phyloP scores from a whole-genome alignment of 1,140 invertebrate species.

The Latrodectus geometricus region DNA sequence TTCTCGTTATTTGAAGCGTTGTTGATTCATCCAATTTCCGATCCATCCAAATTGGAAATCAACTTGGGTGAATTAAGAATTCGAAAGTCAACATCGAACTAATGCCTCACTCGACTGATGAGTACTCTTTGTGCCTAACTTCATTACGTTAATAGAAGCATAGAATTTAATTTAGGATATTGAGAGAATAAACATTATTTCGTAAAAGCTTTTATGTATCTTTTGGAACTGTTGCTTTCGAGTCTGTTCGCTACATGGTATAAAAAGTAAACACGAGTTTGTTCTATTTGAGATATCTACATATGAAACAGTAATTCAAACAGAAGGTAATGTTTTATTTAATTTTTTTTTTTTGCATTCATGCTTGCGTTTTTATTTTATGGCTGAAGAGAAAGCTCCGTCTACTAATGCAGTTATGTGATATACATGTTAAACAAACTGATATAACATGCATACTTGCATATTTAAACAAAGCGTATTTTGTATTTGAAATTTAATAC shows the following conservation, averaged over 20 bases:
- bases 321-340: not conserved
- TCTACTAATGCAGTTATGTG: no score
- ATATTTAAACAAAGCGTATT: no score
- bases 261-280: constrained; percentile 10
- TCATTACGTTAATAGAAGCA: constrained; percentile 39
- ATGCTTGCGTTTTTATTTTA: no score
- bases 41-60: constrained; percentile 18
- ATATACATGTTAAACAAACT: no score
- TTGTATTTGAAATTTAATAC: no score
- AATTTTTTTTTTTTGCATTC: no score
- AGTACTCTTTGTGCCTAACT: constrained; percentile 1
- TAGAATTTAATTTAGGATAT: constrained; percentile 49
- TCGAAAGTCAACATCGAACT: constrained; percentile 32
- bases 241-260: not conserved
- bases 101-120: not conserved
- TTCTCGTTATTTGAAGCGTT: not conserved
- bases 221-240: not conserved
- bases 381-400: no score
- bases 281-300: not conserved
- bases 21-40: constrained; percentile 32
- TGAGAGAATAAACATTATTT: constrained; percentile 39
- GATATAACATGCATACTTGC: no score
- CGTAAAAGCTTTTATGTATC: constrained; percentile 24
- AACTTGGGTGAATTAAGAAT: constrained; percentile 38
- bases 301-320: not conserved